Conservation (phyloP, 2,113 vertebrate species). For the Procapra przewalskii region DNA sequence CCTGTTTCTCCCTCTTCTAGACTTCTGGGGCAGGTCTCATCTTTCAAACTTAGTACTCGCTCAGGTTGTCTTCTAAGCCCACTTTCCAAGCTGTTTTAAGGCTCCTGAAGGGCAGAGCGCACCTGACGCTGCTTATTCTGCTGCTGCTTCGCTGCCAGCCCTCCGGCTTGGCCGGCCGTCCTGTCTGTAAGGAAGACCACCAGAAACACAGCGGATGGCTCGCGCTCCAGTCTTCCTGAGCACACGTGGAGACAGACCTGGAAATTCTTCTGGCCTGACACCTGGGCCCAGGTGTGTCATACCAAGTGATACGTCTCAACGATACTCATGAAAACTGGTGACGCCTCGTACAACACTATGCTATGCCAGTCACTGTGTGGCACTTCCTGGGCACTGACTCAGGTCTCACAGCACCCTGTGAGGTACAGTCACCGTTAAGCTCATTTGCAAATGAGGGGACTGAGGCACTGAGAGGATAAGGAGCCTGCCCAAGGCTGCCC, state of each 20-base stretch:
- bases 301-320: accelerated
- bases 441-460: too few relatives aligned
- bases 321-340: accelerated
- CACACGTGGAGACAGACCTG: neutral
- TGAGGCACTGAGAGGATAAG: neutral
- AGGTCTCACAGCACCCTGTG: neutral
- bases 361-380: accelerated
- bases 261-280: neutral
- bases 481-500: neutral
- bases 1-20: neutral
- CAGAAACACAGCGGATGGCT: neutral
- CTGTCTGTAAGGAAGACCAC: neutral
- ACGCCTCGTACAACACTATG: too few relatives aligned
- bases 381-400: neutral
- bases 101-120: neutral
- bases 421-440: too few relatives aligned
- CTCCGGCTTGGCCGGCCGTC: neutral
- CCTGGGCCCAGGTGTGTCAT: neutral
- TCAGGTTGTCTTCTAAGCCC: neutral
- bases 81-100: neutral
- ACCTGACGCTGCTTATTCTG: neutral
- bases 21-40: neutral
- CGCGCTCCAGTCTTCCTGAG: neutral
- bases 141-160: too few relatives aligned
- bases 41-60: neutral